Base-by-base conservation (phyloP, 2,113 vertebrate genomes). In the Urocitellus parryii region DNA sequence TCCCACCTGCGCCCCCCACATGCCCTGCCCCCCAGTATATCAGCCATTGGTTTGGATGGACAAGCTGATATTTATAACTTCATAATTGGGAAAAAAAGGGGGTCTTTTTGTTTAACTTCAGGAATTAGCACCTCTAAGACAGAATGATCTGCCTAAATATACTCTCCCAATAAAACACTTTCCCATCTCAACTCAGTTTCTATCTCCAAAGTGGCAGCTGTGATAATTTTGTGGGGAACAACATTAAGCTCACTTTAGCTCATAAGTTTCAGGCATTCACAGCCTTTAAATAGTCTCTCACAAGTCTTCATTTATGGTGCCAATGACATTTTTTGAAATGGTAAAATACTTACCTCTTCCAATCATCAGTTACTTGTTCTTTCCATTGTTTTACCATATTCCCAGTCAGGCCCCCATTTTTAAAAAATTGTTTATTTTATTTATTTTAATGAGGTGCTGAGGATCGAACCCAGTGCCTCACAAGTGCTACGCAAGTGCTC, bases 91-190 rank as follows among this genome's bases (percentile, higher is more conserved):
- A 87, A 91, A 48, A 94, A 95, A 94, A 37, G 74, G 67, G 48
- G 74, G 67, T 94, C 58, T 73, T 90, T 63, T 63, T 51, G 65
- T 88, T 4, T 51, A 8, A 13, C 90, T 88, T 94, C 51, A 82
- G 96, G 91, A 97, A 98, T 97, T 98, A 98, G 98, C 98, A 98
- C 97, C 98, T 96, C 96, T 68, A 92, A 96, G 77, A 91, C 88
- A 97, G 97, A 90, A 89, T 48, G 48, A 90, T 96, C 95, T 97
- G 96, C 95, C 45, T 89, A 10, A 11, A 83, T 94, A 92, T 51
- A 74, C 48, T 48, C 16, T 92, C 12, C 27, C n/a, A 77, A 74
- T 85, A 65, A 12, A 13, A 85, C 4, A 48, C 42, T 58, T 39
- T 3, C 86, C 95, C 82, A 22, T 79, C 48, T 94, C 48, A 53